Evolutionary conservation across 2,888 invertebrate species (phyloP).

Genomic region (Timema podura): DNA sequence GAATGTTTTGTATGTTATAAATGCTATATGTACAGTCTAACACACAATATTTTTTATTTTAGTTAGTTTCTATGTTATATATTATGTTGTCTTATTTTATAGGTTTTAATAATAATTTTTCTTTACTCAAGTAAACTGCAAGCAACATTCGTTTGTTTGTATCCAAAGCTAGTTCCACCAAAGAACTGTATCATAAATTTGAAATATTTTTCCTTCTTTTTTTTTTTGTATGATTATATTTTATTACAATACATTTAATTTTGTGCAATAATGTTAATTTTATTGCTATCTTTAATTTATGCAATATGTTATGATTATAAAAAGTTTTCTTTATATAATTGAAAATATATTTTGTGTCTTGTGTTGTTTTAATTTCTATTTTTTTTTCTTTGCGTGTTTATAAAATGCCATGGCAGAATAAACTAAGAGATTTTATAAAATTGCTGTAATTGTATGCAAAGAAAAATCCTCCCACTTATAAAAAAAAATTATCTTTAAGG

Average conservation of each 20-base stretch:
- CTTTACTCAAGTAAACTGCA: conserved; percentile 18
- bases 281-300: conserved; percentile 25
- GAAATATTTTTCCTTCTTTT: conserved; percentile 21
- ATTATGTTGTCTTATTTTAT: conserved; percentile 18
- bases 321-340: too few species aligned
- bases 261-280: conserved; percentile 30
- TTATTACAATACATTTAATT: conserved; percentile 16
- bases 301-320: background rate
- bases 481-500: conserved; percentile 4
- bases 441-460: conserved; percentile 12
- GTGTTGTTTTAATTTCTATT: too few species aligned
- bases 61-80: conserved; percentile 11
- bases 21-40: conserved; percentile 14
- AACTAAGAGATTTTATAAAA: conserved; percentile 18
- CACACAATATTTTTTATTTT: conserved; percentile 20
- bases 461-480: conserved; percentile 7
- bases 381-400: background rate
- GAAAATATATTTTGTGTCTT: too few species aligned
- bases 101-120: conserved; percentile 21
- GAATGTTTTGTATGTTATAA: conserved; percentile 18
- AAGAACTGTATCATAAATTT: conserved; percentile 32
- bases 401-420: conserved; percentile 2
- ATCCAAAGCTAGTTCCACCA: conserved; percentile 32
- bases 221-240: conserved; percentile 18
- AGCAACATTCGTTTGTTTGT: conserved; percentile 23